Evolutionary conservation across 37 sponge, comb jelly and placozoan species (phyloP), one percentile per base, ranked within the genome.

Genomic region (Crambe crambe): DNA sequence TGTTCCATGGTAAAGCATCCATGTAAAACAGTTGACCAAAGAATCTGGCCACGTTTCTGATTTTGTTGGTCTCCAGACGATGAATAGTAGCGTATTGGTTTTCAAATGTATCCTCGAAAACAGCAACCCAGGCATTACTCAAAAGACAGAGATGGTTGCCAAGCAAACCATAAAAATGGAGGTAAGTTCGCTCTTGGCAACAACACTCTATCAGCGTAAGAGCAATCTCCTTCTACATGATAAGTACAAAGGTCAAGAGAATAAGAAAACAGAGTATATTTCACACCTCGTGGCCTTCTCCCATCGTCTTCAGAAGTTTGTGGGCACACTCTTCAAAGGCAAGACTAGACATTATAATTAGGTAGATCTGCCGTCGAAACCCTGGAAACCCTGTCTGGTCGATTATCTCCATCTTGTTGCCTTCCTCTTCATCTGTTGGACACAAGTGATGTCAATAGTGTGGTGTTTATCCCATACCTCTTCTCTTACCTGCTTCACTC

Each of bases 281-380:
- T 42, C 78, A 23, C 5, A 91, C 90, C 95, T 98, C 99, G 31
- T 89, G 88, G 3, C 95, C 95, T 15, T 85, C 88, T 31, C 89
- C 81, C 37, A 96, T 69, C 80, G 89, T 73, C 67, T 96, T 91
- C 41, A 94, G 57, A 20, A 98, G 71, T 75, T 98, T 98, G 83
- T 98, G 99, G 26, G 93, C 97, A 71, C 97, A 96, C 82, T 98
- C 99, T 47, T 98, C 99, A 87, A 80, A 98, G 44, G 86, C 90
- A 63, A 96, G 68, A 78, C 97, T 94, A 0, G 95, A 94, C 97
- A 93, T 93, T 57, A 98, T 89, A 39, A 97, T 98, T 31, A 98
- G 90, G 76, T 98, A 98, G 43, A 98, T 92, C 29, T 88, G 91
- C 44, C 99, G 82, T 17, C 97, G 66, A 39, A 92, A 59, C 41